Percentiles rank a stretch among this genome's conserved stretches.
These are phyloP conservation scores for Neodiprion fabricii DNA, from an alignment of 1,140 invertebrate genomes.

Conservation along the genomic window DNA sequence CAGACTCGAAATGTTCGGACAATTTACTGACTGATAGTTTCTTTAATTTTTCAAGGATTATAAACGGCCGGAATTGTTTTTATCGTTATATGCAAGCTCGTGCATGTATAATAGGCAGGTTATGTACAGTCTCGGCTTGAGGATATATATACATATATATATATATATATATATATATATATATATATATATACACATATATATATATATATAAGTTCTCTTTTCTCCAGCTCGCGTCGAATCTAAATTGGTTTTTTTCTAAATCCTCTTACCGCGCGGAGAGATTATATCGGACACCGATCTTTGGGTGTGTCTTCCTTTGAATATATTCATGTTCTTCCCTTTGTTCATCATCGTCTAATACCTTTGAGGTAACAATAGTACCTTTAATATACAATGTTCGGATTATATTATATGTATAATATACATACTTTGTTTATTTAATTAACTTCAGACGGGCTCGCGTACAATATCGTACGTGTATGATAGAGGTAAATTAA, in stretches of 20 bases:
- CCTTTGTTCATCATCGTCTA: slow-evolving; percentile 27
- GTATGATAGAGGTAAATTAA: too few relatives aligned
- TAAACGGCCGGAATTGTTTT: too few relatives aligned
- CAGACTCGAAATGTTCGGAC: too few relatives aligned
- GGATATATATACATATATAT: not conserved
- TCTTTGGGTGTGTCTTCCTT: slow-evolving; percentile 2
- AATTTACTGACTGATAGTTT: too few relatives aligned
- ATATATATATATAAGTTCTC: not conserved
- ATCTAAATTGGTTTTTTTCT: slow-evolving; percentile 8
- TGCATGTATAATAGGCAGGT: too few relatives aligned
- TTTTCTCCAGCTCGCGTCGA: not conserved
- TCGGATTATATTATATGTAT: too few relatives aligned
- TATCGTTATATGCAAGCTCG: too few relatives aligned
- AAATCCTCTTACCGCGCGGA: slow-evolving; percentile 7
- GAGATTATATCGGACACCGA: slow-evolving; percentile 10
- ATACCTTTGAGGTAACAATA: slow-evolving; percentile 1
- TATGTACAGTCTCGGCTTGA: too few relatives aligned
- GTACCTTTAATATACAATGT: not conserved
- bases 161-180: not conserved
- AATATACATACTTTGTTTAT: not conserved
- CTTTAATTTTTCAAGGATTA: too few relatives aligned
- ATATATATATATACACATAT: too few relatives aligned
- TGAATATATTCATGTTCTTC: slow-evolving; percentile 26
- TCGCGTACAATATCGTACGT: not conserved
- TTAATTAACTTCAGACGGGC: not conserved